Evolutionary conservation across 1,140 invertebrate genomes (phyloP), one percentile per base, ranked within the genome.

Genomic region (Temnothorax nylanderi): DNA sequence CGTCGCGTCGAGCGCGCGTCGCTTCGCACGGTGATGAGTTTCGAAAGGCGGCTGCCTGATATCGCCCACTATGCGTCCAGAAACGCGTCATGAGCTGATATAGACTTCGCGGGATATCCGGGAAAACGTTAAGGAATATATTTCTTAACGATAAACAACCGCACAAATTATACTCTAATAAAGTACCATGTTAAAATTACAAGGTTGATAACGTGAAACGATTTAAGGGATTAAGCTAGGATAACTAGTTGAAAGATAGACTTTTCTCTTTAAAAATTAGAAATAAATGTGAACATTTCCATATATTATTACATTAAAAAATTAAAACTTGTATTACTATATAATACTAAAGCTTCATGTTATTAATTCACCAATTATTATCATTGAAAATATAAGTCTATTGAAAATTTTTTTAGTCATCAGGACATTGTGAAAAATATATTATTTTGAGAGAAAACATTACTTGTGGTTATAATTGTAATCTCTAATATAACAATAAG

Each of bases 31-130:
- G 41, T 65, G 77, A 71, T 37, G 71, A 74, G 41, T 78, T 86
- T 88, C 88, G 60, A 88, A 62, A 71, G 69, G 26, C 51, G 56
- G 3, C 18, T 65, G 16, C 5, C 32, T 65, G 87, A 51, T 67
- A 67, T 54, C 67, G 13, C 3, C 18, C 11, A 32, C 18, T 26
- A n/a, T n/a, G 58, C 7, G n/a, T 21, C 18, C 11, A 56, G 60
- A 16, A 1, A 44, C 16, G 47, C 21, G 26, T 34, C 41, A 32
- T 5, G 37, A 32, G 13, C 41, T 41, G 67, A 82, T 56, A 26
- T 26, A 67, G 13, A n/a, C 16, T 37, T 41, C 10, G 41, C 21
- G 26, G 21, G 34, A 18, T 54, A 41, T 80, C 47, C 47, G 60
- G 37, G 7, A 44, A 64, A 64, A 37, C 11, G 10, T 74, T 11